These are phyloP conservation scores for Casuarius casuarius DNA, from an alignment of 2,113 vertebrate genomes.

Conservation along the genomic window DNA sequence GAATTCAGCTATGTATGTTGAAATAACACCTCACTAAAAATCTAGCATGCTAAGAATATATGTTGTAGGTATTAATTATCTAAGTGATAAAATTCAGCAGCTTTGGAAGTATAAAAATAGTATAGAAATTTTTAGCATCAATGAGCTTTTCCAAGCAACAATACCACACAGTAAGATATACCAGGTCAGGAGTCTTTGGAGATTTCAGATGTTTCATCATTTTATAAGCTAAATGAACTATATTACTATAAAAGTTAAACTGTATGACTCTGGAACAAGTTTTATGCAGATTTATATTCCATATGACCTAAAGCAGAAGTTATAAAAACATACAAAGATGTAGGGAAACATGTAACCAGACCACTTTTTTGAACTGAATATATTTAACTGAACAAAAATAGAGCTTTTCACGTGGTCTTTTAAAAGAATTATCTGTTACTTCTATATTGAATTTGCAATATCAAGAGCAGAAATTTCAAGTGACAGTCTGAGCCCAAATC, in stretches of 20 bases:
- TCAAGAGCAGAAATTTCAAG: not conserved
- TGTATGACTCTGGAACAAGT: not conserved
- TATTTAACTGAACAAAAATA: not conserved
- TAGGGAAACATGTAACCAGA: not conserved
- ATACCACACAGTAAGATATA: constrained; percentile 59
- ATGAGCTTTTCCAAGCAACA: constrained; percentile 65
- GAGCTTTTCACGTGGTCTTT: not conserved
- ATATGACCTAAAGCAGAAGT: not conserved
- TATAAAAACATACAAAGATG: not conserved
- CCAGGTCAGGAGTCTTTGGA: constrained; percentile 25
- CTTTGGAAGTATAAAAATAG: constrained; percentile 59
- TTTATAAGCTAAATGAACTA: not conserved
- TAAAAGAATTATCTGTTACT: not conserved
- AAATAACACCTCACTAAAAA: not conserved
- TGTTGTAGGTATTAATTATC: constrained; percentile 35
- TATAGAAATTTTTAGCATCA: constrained; percentile 58
- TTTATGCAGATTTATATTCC: not conserved
- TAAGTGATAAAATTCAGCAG: constrained; percentile 49
- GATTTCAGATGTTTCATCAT: constrained; percentile 46
- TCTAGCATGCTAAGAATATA: constrained; percentile 23
- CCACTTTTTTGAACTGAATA: not conserved
- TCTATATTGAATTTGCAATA: not conserved
- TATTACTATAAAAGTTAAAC: not conserved
- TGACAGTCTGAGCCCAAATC: not conserved
- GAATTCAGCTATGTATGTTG: not conserved